Conservation (phyloP, 1,140 invertebrate genomes). For the Apis cerana region DNA sequence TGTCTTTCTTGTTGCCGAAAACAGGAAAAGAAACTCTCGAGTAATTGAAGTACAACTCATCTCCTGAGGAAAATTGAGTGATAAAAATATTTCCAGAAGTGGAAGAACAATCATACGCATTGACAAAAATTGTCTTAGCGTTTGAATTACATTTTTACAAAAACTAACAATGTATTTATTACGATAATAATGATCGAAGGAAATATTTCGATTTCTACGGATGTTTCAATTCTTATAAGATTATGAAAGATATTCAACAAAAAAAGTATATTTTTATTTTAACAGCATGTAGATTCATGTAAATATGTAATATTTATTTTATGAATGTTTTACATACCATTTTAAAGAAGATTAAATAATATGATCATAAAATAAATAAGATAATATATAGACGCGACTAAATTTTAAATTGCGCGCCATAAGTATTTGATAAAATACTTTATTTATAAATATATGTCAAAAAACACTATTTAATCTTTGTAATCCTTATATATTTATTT, state of each 20-base stretch:
- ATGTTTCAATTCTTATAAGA: neutral
- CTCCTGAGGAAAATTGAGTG: neutral
- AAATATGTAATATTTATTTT: slow-evolving; percentile 42
- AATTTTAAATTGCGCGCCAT: neutral
- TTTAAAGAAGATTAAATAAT: neutral
- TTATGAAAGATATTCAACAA: neutral
- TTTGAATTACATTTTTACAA: neutral
- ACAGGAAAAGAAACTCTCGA: slow-evolving; percentile 86
- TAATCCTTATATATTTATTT: neutral
- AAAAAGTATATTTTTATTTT: neutral
- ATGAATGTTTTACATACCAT: neutral
- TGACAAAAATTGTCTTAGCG: neutral
- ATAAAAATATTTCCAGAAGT: neutral
- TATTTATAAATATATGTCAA: neutral
- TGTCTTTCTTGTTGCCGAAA: slow-evolving; percentile 86
- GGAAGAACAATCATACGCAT: neutral
- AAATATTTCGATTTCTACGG: neutral
- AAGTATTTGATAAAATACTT: neutral
- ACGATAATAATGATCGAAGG: neutral
- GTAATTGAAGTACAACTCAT: slow-evolving; percentile 70
- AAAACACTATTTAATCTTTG: neutral
- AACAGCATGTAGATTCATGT: slow-evolving; percentile 27
- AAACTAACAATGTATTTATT: too few species aligned
- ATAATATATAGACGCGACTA: neutral
- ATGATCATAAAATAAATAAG: neutral